Evolutionary conservation across 2,888 invertebrate genomes (phyloP).

Genomic region (Rhamnusium bicolor): DNA sequence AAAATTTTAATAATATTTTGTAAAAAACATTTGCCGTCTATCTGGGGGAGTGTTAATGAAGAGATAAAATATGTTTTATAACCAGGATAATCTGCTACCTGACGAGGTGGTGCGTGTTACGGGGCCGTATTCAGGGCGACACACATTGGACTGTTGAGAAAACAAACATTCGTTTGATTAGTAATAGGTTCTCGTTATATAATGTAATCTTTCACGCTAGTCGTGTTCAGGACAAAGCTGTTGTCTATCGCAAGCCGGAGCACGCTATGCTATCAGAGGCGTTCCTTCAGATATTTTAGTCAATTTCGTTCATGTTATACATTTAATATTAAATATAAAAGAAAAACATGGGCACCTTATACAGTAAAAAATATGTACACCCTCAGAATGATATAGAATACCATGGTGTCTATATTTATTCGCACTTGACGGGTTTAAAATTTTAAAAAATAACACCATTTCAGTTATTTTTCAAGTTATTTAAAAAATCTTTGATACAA

Average conservation of each 20-base stretch:
- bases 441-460: too few species aligned
- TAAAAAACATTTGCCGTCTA: neutral
- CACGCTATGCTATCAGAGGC: conserved; percentile 54
- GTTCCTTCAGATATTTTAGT: conserved; percentile 13
- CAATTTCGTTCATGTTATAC: neutral
- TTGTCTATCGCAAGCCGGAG: conserved; percentile 58
- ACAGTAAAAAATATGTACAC: too few species aligned
- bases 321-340: too few species aligned
- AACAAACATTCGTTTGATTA: conserved; percentile 66
- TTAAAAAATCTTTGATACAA: too few species aligned
- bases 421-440: too few species aligned
- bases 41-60: conserved; percentile 46
- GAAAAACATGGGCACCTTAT: too few species aligned
- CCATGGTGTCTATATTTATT: too few species aligned
- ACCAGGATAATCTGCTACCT: conserved; percentile 48
- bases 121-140: conserved; percentile 62
- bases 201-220: conserved; percentile 67
- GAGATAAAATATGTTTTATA: conserved; percentile 53
- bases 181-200: conserved; percentile 65
- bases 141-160: conserved; percentile 66
- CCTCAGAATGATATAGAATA: too few species aligned
- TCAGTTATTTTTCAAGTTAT: too few species aligned
- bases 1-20: neutral
- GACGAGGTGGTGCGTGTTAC: conserved; percentile 60
- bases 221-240: conserved; percentile 61